Percentiles rank a stretch among this genome's conserved stretches.
Evolutionary conservation across 2,888 invertebrate genomes (phyloP).

Genomic region (Oligia strigilis): DNA sequence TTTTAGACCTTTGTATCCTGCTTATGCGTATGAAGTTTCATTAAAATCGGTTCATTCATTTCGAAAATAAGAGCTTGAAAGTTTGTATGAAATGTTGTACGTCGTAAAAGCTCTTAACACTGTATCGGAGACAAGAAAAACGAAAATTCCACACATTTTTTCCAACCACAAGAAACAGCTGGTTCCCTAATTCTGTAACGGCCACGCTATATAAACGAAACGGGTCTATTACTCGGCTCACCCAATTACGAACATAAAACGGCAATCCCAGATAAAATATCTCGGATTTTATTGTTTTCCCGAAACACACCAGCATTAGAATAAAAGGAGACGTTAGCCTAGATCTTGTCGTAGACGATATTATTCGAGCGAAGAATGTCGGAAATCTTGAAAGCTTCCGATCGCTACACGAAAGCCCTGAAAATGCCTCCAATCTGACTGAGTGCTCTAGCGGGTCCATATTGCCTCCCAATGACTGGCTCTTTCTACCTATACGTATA

Average conservation of each 20-base stretch:
- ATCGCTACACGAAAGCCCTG: constrained; percentile 76
- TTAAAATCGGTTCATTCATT: too few species aligned
- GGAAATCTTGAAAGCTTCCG: constrained; percentile 82
- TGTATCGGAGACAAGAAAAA: background rate
- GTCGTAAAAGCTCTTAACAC: too few species aligned
- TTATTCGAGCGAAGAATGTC: constrained; percentile 74
- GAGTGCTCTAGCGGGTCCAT: constrained; percentile 80
- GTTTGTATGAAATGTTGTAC: too few species aligned
- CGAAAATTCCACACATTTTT: background rate
- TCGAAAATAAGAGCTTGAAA: too few species aligned
- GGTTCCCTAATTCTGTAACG: constrained; percentile 9
- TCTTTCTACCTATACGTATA: constrained; percentile 62
- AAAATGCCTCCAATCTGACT: constrained; percentile 82
- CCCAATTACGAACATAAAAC: constrained; percentile 43
- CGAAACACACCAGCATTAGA: constrained; percentile 50
- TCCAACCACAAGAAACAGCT: background rate
- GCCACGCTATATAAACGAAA: constrained; percentile 11
- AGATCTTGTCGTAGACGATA: constrained; percentile 63
- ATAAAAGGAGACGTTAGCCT: constrained; percentile 57
- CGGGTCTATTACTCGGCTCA: constrained; percentile 9
- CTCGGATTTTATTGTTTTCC: constrained; percentile 50
- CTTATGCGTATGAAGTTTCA: too few species aligned
- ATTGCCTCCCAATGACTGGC: constrained; percentile 76
- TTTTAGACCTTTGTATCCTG: too few species aligned
- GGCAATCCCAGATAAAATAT: constrained; percentile 29